A percentile compares a stretch with the other conserved stretches of the same genome.
phyloP scores from a whole-genome alignment of 2,113 vertebrate genomes.

The Prunella himalayana region DNA sequence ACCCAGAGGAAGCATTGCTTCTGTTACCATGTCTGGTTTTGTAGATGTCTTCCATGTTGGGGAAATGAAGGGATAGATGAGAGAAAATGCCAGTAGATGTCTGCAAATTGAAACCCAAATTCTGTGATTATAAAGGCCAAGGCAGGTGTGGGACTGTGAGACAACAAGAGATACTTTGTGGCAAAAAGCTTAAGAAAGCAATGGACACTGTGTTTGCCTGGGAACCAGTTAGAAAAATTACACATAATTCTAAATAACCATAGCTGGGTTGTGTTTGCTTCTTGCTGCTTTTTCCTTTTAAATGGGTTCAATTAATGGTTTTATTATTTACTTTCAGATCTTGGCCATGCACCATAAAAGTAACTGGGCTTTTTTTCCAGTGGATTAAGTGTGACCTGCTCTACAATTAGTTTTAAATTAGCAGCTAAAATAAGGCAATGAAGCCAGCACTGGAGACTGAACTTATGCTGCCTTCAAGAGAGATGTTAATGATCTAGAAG shows the following conservation, averaged over 20 bases:
- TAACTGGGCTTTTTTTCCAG: neutral
- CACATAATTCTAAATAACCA: neutral
- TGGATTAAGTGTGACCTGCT: neutral
- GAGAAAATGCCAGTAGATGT: neutral
- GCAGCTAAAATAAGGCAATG: neutral
- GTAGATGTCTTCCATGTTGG: neutral
- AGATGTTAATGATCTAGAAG: neutral
- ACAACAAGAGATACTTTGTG: neutral
- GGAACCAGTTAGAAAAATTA: neutral
- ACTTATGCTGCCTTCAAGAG: neutral
- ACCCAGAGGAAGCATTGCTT: neutral
- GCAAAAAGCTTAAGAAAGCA: neutral
- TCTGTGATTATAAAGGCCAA: neutral
- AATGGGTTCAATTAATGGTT: neutral
- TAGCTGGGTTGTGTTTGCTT: neutral
- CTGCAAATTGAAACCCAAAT: neutral
- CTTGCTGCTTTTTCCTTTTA: neutral
- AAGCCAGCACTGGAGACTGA: neutral
- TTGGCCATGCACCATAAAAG: neutral
- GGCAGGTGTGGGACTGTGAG: neutral
- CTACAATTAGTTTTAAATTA: slow-evolving; percentile 6
- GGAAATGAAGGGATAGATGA: neutral
- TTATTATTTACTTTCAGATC: neutral
- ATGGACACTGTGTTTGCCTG: neutral
- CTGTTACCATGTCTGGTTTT: neutral